Evolutionary conservation across 2,888 invertebrate genomes (phyloP).

Genomic region (Athalia circularis): DNA sequence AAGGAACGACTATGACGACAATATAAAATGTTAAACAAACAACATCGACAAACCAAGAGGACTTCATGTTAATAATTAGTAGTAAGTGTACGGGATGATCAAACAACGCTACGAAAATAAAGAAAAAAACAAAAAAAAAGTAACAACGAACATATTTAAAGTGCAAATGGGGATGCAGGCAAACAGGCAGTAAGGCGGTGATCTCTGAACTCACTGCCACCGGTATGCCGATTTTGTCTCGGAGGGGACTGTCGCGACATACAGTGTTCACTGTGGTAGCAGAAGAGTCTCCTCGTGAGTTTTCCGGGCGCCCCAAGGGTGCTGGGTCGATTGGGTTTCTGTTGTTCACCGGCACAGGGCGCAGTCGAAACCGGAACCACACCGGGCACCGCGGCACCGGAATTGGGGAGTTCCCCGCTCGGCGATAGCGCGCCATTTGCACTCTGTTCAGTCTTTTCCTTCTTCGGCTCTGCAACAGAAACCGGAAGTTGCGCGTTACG

Average conservation of each 20-base stretch:
- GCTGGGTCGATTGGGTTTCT: conserved; percentile 86
- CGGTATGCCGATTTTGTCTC: conserved; percentile 47
- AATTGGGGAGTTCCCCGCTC: conserved; percentile 74
- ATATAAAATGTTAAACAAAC: too few species aligned
- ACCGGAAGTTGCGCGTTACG: conserved; percentile 43
- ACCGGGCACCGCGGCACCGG: conserved; percentile 57
- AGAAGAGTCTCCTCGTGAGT: conserved; percentile 85
- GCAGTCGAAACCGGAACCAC: conserved; percentile 58
- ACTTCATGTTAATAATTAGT: background rate
- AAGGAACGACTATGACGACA: too few species aligned
- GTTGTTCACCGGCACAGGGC: conserved; percentile 71
- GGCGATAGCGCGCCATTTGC: conserved; percentile 81
- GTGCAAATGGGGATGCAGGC: conserved; percentile 32
- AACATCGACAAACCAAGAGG: background rate
- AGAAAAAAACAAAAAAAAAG: conserved; percentile 25
- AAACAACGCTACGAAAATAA: background rate
- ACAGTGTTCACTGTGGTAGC: conserved; percentile 88
- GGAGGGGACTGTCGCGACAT: conserved; percentile 72
- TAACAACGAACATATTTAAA: background rate
- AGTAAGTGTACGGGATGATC: too few species aligned
- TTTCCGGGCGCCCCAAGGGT: conserved; percentile 84
- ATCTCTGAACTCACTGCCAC: conserved; percentile 65
- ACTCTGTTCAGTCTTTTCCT: conserved; percentile 89
- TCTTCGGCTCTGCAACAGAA: conserved; percentile 89
- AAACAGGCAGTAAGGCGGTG: conserved; percentile 47